These are phyloP conservation scores for Anoplius nigerrimus DNA, from an alignment of 2,888 invertebrate genomes.

Conservation along the genomic window DNA sequence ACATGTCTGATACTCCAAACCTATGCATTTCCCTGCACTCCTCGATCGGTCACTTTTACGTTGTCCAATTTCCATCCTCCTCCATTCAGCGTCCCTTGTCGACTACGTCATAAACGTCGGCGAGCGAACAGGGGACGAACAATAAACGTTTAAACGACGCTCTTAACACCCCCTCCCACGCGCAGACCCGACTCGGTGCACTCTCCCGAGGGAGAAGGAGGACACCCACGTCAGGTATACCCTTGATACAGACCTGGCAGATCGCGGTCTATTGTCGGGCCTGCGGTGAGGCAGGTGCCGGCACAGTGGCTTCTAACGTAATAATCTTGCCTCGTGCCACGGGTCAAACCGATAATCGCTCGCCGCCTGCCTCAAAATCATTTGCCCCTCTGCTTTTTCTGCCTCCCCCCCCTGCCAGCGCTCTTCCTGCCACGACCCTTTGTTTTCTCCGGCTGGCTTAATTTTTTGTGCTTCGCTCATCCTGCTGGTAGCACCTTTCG, in stretches of 20 bases:
- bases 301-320: conserved; percentile 28
- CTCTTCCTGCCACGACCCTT: no score
- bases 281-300: conserved; percentile 38
- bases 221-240: conserved; percentile 12
- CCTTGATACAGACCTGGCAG: conserved; percentile 5
- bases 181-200: no score
- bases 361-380: conserved; percentile 10
- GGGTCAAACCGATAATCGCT: conserved; percentile 31
- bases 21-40: no score
- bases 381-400: neutral
- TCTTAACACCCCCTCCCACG: conserved; percentile 10
- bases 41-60: no score
- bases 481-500: no score
- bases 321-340: conserved; percentile 38
- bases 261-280: conserved; percentile 2
- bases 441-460: no score
- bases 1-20: no score
- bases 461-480: no score
- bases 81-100: no score
- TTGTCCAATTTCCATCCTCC: no score
- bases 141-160: conserved; percentile 34
- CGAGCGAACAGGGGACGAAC: conserved; percentile 16
- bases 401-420: no score
- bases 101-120: conserved; percentile 26
- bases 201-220: neutral